Evolutionary conservation across 2,888 invertebrate genomes (phyloP), one percentile per base, ranked within the genome.

Genomic region (Pterostichus niger): DNA sequence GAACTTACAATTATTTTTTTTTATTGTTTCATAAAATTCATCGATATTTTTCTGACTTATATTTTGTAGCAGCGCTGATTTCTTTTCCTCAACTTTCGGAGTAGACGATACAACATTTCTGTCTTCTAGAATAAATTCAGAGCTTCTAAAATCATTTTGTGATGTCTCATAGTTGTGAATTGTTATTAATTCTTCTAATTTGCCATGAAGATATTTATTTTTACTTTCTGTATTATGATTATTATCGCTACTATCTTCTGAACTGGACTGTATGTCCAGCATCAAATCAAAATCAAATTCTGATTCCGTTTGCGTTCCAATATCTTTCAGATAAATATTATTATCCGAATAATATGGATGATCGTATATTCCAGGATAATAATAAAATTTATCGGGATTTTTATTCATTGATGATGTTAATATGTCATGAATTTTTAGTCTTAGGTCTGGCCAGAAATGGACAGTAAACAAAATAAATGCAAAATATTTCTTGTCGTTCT

Each of bases 391-490:
- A 75, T 76, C 49, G 59, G 52, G 7, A 61, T 77, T 83, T 76
- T 84, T 59, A 73, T 68, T 68, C 44, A 33, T 24, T 10, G 49
- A 54, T 80, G 40, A 15, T 46, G 54, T 17, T 49, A 79, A 35
- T 24, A 82, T 24, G 54, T 80, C 35, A 13, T 84, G n/a, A 68
- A 83, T 81, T 78, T 68, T 59, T 6, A 52, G 24, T 0, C 81
- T 52, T 5, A 85, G 79, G 1, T 85, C 64, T 6, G 83, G 75
- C 85, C 85, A 85, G 33, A 83, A 83, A 24, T 84, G 40, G 13
- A 85, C 81, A 40, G 82, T 6, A 75, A 82, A 85, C n/a, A 84
- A 73, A 6, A 83, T 24, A 46, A 85, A 56, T 0, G 84, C 76
- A 31, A 83, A 80, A 64, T 84, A 84, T 44, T 78, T 71, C 15